Conservation (phyloP, 1,140 invertebrate genomes). For the Myzus persicae region DNA sequence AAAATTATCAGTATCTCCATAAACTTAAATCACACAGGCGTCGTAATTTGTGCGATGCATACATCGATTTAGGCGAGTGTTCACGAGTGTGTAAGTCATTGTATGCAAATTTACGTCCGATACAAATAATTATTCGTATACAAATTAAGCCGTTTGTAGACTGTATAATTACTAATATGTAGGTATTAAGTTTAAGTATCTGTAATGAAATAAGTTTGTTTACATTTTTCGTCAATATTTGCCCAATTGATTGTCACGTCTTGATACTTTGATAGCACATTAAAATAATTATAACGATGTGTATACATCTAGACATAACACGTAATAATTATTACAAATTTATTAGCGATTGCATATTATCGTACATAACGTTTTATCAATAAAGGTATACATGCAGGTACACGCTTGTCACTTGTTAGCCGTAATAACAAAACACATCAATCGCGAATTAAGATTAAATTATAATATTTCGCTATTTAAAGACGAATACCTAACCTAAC, state of each 20-base stretch:
- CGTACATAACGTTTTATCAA: neutral
- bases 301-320: neutral
- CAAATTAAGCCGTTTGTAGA: neutral
- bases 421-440: neutral
- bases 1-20: neutral
- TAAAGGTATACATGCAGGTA: neutral
- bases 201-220: neutral
- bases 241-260: neutral
- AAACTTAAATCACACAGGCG: neutral
- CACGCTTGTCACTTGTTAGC: neutral
- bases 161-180: neutral
- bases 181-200: neutral
- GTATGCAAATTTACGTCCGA: neutral
- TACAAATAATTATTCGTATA: neutral
- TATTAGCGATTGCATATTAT: neutral
- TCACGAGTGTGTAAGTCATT: neutral
- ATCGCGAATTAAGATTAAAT: neutral
- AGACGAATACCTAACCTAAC: no score
- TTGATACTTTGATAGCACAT: neutral
- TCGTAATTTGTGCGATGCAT: neutral
- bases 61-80: neutral
- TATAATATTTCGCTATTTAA: neutral
- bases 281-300: neutral
- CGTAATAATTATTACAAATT: neutral
- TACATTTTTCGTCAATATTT: neutral